phyloP scores from a whole-genome alignment of 2,113 vertebrate genomes.

The Macquaria australasica region DNA sequence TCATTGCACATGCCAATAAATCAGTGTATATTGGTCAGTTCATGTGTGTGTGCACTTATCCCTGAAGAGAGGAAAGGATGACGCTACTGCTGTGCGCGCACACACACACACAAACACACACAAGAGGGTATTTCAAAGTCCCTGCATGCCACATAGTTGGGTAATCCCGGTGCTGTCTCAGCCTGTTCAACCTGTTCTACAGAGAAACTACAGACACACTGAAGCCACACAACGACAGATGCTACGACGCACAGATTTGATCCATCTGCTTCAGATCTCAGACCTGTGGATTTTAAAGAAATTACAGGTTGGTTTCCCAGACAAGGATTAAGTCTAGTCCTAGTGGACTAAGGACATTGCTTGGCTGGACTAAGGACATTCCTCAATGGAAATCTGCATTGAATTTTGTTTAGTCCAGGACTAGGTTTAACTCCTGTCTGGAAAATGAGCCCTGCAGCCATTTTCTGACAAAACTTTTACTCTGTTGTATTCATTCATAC shows the following conservation, averaged over 20 bases:
- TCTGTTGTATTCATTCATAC: background rate
- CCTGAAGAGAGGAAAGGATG: slow-evolving; percentile 72
- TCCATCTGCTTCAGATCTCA: slow-evolving; percentile 2
- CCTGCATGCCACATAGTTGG: slow-evolving; percentile 59
- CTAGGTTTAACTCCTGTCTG: background rate
- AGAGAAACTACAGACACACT: slow-evolving; percentile 23
- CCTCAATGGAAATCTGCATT: background rate
- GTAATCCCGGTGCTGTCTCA: slow-evolving; percentile 64
- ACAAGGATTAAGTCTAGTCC: slow-evolving; percentile 21
- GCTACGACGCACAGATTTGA: slow-evolving; percentile 27
- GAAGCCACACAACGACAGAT: slow-evolving; percentile 24
- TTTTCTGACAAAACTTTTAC: background rate
- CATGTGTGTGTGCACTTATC: slow-evolving; percentile 41
- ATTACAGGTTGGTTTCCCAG: slow-evolving; percentile 4
- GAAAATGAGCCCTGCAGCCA: background rate
- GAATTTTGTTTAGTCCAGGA: slow-evolving; percentile 6
- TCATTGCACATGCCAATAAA: slow-evolving; percentile 1
- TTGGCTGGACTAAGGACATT: background rate
- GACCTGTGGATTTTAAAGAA: slow-evolving; percentile 5
- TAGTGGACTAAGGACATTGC: background rate
- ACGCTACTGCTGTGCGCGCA: slow-evolving; percentile 44
- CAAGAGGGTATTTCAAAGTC: slow-evolving; percentile 52
- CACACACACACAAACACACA: background rate
- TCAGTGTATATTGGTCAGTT: background rate
- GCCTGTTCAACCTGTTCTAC: slow-evolving; percentile 74